Percentiles rank a stretch among this genome's conserved stretches.
phyloP scores from a whole-genome alignment of 2,797 vertebrate species.

The Tapera naevia region DNA sequence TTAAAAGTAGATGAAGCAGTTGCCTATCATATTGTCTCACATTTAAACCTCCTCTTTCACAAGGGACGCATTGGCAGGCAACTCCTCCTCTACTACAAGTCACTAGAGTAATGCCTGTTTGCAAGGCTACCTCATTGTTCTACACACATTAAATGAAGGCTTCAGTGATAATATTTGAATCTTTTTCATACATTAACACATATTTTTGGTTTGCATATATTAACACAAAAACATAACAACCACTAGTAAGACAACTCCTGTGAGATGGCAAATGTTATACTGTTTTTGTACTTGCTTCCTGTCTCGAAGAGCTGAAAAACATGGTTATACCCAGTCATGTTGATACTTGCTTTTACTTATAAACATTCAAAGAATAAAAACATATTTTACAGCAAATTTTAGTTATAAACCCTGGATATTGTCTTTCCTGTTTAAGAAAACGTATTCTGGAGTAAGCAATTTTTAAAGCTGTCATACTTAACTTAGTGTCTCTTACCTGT shows the following conservation, averaged over 20 bases:
- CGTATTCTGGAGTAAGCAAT: background rate
- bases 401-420: background rate
- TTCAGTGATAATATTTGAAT: background rate
- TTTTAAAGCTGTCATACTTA: background rate
- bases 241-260: background rate
- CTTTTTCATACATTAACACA: background rate
- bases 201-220: background rate
- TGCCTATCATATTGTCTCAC: background rate
- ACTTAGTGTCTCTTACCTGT: slow-evolving; percentile 82
- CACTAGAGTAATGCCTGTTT: background rate
- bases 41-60: background rate
- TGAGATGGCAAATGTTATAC: background rate
- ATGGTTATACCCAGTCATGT: background rate
- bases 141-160: background rate
- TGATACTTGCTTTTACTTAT: background rate
- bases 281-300: background rate
- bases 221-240: background rate
- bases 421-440: background rate
- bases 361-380: background rate
- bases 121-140: background rate
- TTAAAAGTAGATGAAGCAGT: background rate
- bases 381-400: background rate
- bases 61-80: background rate
- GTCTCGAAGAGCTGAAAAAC: background rate
- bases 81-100: background rate